Conservation (phyloP, 2,113 vertebrate species). For the Hepsetus odoe region DNA sequence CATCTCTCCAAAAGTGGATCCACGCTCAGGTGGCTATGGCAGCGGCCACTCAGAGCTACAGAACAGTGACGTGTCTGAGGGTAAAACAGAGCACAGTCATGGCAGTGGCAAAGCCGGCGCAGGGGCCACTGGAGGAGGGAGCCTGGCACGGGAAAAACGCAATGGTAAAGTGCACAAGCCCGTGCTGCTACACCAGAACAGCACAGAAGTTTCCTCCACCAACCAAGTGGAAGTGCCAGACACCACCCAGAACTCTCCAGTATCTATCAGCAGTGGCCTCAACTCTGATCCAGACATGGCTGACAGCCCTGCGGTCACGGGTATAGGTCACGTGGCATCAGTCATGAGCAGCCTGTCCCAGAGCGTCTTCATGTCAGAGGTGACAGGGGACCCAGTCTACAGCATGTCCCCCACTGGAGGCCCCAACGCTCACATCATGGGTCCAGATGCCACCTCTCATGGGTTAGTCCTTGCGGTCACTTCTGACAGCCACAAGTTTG, state of each 20-base stretch:
- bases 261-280: conserved; percentile 97
- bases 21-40: conserved; percentile 86
- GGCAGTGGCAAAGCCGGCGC: conserved; percentile 79
- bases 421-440: conserved; percentile 92
- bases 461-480: conserved; percentile 90
- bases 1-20: conserved; percentile 98
- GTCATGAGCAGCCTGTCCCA: conserved; percentile 95
- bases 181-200: conserved; percentile 92
- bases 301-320: conserved; percentile 93
- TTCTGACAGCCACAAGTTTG: conserved; percentile 95
- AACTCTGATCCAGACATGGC: conserved; percentile 96
- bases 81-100: conserved; percentile 91
- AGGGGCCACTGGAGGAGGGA: conserved; percentile 75
- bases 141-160: conserved; percentile 88
- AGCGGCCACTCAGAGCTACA: conserved; percentile 93
- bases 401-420: conserved; percentile 93
- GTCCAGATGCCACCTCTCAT: conserved; percentile 87
- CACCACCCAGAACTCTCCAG: conserved; percentile 97
- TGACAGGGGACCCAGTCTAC: conserved; percentile 92
- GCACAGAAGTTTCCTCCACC: conserved; percentile 97
- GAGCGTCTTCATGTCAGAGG: conserved; percentile 97
- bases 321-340: conserved; percentile 93
- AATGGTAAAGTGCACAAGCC: conserved; percentile 97
- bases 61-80: conserved; percentile 97
- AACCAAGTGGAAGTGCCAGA: conserved; percentile 99